These are phyloP conservation scores for Merluccius polli DNA, from an alignment of 2,797 vertebrate species.

Conservation along the genomic window DNA sequence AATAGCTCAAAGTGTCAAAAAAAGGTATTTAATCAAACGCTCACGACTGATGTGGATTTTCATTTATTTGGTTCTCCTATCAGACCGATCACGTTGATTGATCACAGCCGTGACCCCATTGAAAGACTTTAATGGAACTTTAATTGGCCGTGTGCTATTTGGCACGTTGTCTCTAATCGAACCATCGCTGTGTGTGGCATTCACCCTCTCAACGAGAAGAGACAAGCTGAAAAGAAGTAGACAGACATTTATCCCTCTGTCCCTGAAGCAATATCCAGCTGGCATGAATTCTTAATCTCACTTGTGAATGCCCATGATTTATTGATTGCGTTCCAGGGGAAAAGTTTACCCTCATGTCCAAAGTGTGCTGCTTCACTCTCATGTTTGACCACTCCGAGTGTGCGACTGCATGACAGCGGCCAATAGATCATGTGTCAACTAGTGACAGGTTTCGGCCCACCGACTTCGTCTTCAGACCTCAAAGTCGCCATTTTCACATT, in stretches of 20 bases:
- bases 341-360: constrained; percentile 55
- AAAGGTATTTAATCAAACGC: not conserved
- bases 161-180: not conserved
- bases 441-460: constrained; percentile 17
- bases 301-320: constrained; percentile 70
- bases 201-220: constrained; percentile 15
- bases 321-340: constrained; percentile 66
- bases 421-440: not conserved
- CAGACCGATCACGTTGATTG: not conserved
- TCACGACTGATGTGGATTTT: not conserved
- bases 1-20: not conserved
- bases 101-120: not conserved
- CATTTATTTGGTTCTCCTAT: not conserved
- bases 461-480: constrained; percentile 7
- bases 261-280: constrained; percentile 61
- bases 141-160: constrained; percentile 21
- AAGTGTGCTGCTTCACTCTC: constrained; percentile 38
- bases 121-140: not conserved
- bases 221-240: constrained; percentile 22
- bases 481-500: constrained; percentile 25
- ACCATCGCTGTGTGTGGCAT: not conserved
- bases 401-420: not conserved
- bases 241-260: constrained; percentile 20
- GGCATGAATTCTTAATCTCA: constrained; percentile 74
- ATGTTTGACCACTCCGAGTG: not conserved